Conservation (phyloP, 2,888 invertebrate genomes). For the Dynastes hyllus region DNA sequence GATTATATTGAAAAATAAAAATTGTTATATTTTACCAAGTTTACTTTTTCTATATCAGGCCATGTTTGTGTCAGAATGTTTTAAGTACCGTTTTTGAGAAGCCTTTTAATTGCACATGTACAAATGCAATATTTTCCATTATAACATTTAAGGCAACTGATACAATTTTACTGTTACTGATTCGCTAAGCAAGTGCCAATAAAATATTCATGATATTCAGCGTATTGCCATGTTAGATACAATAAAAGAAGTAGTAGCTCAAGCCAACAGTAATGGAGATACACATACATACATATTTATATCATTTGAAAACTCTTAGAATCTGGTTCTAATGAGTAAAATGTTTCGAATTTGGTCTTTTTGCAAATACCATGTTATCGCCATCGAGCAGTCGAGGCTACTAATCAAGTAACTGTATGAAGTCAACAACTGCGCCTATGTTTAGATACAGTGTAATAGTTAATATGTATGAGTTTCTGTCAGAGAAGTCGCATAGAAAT, state of each 20-base stretch:
- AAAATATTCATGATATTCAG: too few relatives aligned
- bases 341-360: background rate
- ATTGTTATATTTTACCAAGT: too few relatives aligned
- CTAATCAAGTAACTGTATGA: background rate
- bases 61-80: too few relatives aligned
- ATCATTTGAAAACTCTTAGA: background rate
- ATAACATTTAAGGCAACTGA: too few relatives aligned
- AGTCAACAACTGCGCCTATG: background rate
- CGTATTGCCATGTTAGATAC: too few relatives aligned
- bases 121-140: too few relatives aligned
- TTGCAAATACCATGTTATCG: conserved; percentile 6
- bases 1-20: too few relatives aligned
- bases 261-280: conserved; percentile 20
- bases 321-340: background rate
- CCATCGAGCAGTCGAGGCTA: background rate
- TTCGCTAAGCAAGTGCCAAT: too few relatives aligned
- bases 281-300: conserved; percentile 1
- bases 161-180: too few relatives aligned
- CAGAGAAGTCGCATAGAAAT: background rate
- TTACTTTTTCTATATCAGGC: too few relatives aligned
- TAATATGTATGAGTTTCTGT: conserved; percentile 25
- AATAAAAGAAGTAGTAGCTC: background rate
- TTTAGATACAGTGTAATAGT: background rate
- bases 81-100: too few relatives aligned
- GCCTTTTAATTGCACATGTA: too few relatives aligned